Percentiles rank a stretch among this genome's conserved stretches.
These are phyloP conservation scores for Macaca mulatta DNA, from an alignment of 2,113 vertebrate genomes.

Conservation along the genomic window DNA sequence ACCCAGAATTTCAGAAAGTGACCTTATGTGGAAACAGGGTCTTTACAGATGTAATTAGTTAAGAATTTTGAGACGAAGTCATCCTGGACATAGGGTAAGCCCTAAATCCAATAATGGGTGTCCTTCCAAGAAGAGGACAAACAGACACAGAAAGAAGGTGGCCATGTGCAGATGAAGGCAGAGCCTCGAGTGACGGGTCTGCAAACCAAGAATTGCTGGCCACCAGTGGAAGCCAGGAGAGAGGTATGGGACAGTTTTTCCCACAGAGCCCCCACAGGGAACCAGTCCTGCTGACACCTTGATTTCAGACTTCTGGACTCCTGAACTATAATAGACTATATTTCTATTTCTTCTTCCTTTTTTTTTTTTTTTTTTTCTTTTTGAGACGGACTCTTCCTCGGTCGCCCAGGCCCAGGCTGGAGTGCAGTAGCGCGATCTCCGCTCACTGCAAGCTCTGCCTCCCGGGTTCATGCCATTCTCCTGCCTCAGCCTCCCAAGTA, in stretches of 20 bases:
- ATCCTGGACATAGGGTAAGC: not conserved
- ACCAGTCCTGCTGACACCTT: not conserved
- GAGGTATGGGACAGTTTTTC: accelerated
- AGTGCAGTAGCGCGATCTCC: too few species aligned
- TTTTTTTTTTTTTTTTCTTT: too few species aligned
- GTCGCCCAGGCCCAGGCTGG: too few species aligned
- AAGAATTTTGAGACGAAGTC: not conserved
- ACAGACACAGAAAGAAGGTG: not conserved
- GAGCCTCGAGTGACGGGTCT: not conserved
- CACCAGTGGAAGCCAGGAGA: too few species aligned
- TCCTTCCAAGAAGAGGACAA: not conserved
- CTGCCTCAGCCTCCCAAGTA: too few species aligned
- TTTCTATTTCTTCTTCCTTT: too few species aligned
- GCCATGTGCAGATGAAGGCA: not conserved
- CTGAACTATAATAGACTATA: not conserved
- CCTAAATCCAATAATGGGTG: not conserved
- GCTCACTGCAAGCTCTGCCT: too few species aligned
- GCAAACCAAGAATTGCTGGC: not conserved
- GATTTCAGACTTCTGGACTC: not conserved
- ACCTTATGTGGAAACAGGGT: not conserved
- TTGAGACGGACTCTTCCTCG: too few species aligned
- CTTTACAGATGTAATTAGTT: not conserved
- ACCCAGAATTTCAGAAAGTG: not conserved
- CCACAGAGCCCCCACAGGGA: not conserved
- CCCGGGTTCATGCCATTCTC: too few species aligned